A percentile compares a stretch with the other conserved stretches of the same genome.
phyloP scores from a whole-genome alignment of 2,888 invertebrate genomes.

The Pammene fasciana region DNA sequence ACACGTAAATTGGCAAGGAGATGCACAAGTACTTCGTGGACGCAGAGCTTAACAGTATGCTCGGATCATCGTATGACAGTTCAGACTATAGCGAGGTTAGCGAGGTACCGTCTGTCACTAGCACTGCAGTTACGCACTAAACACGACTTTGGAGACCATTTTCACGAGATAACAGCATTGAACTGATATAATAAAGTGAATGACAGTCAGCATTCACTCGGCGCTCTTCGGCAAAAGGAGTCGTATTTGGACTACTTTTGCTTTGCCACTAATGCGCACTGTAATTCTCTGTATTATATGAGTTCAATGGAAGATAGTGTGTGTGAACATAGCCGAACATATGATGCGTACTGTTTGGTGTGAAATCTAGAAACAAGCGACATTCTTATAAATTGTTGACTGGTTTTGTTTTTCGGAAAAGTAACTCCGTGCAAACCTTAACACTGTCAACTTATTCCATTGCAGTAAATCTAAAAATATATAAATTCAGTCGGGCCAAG shows the following conservation, averaged over 20 bases:
- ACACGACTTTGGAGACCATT: conserved; percentile 28
- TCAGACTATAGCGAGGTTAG: conserved; percentile 77
- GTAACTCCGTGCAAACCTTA: no score
- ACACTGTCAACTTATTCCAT: no score
- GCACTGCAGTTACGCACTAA: conserved; percentile 45
- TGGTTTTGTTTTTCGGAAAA: not conserved
- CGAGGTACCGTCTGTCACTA: conserved; percentile 52
- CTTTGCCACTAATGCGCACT: no score
- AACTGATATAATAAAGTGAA: not conserved
- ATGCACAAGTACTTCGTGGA: conserved; percentile 92
- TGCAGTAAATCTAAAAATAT: no score
- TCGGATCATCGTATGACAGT: conserved; percentile 85
- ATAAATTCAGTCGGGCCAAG: no score
- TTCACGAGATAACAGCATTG: conserved; percentile 38
- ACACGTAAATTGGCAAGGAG: conserved; percentile 85
- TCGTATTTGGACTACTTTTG: no score
- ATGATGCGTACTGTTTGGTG: not conserved
- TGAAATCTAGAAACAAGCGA: conserved; percentile 4
- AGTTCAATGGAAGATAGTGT: not conserved
- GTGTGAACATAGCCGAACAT: not conserved
- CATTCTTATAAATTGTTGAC: not conserved
- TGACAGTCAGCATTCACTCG: not conserved
- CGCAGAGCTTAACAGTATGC: conserved; percentile 90
- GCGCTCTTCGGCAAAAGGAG: no score
- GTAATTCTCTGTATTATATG: no score